Percentiles rank a stretch among this genome's conserved stretches.
Evolutionary conservation across 2,888 invertebrate genomes (phyloP).

Genomic region (Julus scandinavius): DNA sequence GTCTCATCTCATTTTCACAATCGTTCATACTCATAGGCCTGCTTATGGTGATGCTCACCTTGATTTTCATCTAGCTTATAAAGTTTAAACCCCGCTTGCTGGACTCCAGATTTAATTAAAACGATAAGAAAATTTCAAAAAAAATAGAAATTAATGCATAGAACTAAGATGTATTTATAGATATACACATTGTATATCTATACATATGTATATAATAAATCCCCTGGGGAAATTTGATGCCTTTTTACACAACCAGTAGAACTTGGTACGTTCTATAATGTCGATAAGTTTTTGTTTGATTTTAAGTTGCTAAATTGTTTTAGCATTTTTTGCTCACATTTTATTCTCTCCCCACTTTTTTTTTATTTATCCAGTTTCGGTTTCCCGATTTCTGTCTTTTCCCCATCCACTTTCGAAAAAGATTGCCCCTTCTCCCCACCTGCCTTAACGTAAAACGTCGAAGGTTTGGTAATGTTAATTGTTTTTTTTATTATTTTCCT

Average conservation of each 20-base stretch:
- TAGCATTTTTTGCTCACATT: slow-evolving; percentile 54
- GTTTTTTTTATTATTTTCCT: background rate
- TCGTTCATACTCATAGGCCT: background rate
- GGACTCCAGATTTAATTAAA: slow-evolving; percentile 14
- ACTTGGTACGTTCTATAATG: slow-evolving; percentile 41
- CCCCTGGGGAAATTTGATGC: slow-evolving; percentile 55
- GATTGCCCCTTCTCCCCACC: background rate
- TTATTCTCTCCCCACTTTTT: slow-evolving; percentile 22
- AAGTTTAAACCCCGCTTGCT: slow-evolving; percentile 29
- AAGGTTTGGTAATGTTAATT: background rate
- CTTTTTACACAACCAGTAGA: slow-evolving; percentile 56
- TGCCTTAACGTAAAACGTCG: background rate
- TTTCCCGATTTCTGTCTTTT: background rate
- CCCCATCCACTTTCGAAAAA: background rate
- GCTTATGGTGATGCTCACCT: slow-evolving; percentile 2
- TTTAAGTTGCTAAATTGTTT: slow-evolving; percentile 49
- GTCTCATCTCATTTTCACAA: slow-evolving; percentile 31
- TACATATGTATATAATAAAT: slow-evolving; percentile 11
- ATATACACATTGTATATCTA: slow-evolving; percentile 3
- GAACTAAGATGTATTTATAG: slow-evolving; percentile 6
- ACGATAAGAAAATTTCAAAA: background rate
- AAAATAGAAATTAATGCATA: background rate
- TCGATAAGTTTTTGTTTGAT: slow-evolving; percentile 50
- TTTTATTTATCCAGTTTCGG: background rate
- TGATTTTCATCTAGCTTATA: slow-evolving; percentile 23